phyloP scores from a whole-genome alignment of 2,113 vertebrate genomes.

The Pongo abelii region DNA sequence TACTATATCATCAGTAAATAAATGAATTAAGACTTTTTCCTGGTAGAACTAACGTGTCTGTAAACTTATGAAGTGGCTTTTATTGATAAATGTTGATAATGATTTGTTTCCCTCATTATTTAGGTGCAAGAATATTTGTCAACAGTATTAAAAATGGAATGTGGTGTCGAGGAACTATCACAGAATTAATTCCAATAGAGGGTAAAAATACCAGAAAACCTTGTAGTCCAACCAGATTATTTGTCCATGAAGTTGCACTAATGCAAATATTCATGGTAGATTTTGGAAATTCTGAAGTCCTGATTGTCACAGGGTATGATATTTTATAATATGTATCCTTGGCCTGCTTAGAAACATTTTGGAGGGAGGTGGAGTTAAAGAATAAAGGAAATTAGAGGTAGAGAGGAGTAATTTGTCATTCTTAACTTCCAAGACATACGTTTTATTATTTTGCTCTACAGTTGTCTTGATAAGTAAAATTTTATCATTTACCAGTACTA shows the following conservation, averaged over 20 bases:
- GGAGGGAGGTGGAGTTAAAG: neutral
- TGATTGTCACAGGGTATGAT: slow-evolving; percentile 86
- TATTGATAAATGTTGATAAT: slow-evolving; percentile 30
- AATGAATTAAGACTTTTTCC: slow-evolving; percentile 22
- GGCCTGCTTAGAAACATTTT: slow-evolving; percentile 18
- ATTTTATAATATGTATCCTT: slow-evolving; percentile 43
- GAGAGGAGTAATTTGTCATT: neutral
- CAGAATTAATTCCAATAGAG: slow-evolving; percentile 83
- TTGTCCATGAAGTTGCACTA: slow-evolving; percentile 82
- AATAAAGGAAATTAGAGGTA: slow-evolving; percentile 7
- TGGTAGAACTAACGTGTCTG: neutral
- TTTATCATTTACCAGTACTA: slow-evolving; percentile 8
- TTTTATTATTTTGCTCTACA: neutral
- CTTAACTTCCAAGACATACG: neutral
- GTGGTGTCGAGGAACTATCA: slow-evolving; percentile 91
- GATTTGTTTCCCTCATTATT: slow-evolving; percentile 38
- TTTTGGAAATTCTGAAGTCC: slow-evolving; percentile 85
- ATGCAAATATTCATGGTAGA: slow-evolving; percentile 89
- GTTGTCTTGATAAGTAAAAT: slow-evolving; percentile 25
- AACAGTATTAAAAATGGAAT: slow-evolving; percentile 80
- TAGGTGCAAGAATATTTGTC: slow-evolving; percentile 87
- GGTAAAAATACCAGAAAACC: slow-evolving; percentile 70
- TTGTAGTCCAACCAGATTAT: slow-evolving; percentile 78
- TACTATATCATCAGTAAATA: neutral
- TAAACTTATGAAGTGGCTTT: neutral